phyloP scores from a whole-genome alignment of 2,888 invertebrate species.

The Yponomeuta sedellus region DNA sequence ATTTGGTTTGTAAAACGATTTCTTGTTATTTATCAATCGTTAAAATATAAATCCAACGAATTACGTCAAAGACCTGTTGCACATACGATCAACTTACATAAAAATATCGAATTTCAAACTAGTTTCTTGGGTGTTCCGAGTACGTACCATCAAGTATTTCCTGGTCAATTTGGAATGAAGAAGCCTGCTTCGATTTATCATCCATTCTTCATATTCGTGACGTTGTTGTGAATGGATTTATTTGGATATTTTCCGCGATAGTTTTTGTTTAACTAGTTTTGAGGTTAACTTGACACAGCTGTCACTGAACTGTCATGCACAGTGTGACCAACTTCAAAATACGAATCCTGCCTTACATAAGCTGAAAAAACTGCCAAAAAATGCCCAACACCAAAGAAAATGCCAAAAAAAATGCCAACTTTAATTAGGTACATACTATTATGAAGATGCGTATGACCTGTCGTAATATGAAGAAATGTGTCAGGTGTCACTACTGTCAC shows the following conservation, averaged over 20 bases:
- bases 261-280: slow-evolving; percentile 8
- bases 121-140: slow-evolving; percentile 24
- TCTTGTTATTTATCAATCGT: slow-evolving; percentile 6
- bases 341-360: too few relatives aligned
- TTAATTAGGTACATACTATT: too few relatives aligned
- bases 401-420: too few relatives aligned
- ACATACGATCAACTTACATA: slow-evolving; percentile 30
- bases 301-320: slow-evolving; percentile 4
- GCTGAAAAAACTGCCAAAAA: too few relatives aligned
- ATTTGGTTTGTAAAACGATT: not conserved
- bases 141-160: slow-evolving; percentile 67
- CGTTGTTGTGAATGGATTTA: slow-evolving; percentile 1
- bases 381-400: too few relatives aligned
- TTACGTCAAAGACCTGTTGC: slow-evolving; percentile 18
- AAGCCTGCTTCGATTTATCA: slow-evolving; percentile 64
- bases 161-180: slow-evolving; percentile 67
- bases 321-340: too few relatives aligned
- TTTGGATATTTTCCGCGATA: slow-evolving; percentile 1
- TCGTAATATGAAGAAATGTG: too few relatives aligned
- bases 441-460: too few relatives aligned
- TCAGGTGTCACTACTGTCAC: too few relatives aligned
- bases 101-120: slow-evolving; percentile 36
- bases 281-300: slow-evolving; percentile 12
- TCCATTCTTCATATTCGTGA: slow-evolving; percentile 72
- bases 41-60: slow-evolving; percentile 3